phyloP scores from a whole-genome alignment of 2,113 vertebrate genomes.

The Phasianus colchicus region DNA sequence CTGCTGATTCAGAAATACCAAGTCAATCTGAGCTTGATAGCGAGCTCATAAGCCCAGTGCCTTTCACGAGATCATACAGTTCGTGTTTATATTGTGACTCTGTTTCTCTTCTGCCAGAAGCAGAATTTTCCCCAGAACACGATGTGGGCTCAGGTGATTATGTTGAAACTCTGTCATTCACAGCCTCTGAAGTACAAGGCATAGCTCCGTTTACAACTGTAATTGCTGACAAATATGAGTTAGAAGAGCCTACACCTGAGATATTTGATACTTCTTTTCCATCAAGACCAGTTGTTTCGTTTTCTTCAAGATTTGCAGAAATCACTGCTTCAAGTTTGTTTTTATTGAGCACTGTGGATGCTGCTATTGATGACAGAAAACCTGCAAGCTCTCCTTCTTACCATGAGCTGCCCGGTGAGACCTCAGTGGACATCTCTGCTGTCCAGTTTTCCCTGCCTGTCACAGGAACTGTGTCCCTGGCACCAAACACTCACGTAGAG shows the following conservation, averaged over 20 bases:
- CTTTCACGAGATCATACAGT: conserved; percentile 69
- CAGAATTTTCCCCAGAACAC: conserved; percentile 77
- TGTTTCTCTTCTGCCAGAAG: conserved; percentile 74
- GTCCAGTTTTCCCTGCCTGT: background rate
- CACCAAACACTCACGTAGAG: background rate
- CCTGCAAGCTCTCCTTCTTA: conserved; percentile 24
- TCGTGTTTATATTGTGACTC: conserved; percentile 74
- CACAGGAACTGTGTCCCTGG: background rate
- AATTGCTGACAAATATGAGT: conserved; percentile 77
- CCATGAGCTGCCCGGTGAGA: background rate
- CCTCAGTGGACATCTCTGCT: background rate
- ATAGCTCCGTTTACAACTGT: conserved; percentile 73
- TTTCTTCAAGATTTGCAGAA: conserved; percentile 75
- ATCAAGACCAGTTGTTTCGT: conserved; percentile 80
- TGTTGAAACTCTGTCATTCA: conserved; percentile 81
- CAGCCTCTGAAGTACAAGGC: conserved; percentile 73
- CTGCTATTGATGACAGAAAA: background rate
- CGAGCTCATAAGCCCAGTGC: conserved; percentile 74
- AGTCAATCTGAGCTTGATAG: conserved; percentile 29
- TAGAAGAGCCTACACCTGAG: conserved; percentile 83
- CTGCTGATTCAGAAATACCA: conserved; percentile 14
- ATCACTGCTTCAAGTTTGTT: background rate
- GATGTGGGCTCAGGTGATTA: conserved; percentile 89
- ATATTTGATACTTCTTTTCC: conserved; percentile 87
- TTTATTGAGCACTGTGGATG: conserved; percentile 32